Evolutionary conservation across 2,888 invertebrate species (phyloP), one percentile per base, ranked within the genome.

Genomic region (Drosophila antonietae): DNA sequence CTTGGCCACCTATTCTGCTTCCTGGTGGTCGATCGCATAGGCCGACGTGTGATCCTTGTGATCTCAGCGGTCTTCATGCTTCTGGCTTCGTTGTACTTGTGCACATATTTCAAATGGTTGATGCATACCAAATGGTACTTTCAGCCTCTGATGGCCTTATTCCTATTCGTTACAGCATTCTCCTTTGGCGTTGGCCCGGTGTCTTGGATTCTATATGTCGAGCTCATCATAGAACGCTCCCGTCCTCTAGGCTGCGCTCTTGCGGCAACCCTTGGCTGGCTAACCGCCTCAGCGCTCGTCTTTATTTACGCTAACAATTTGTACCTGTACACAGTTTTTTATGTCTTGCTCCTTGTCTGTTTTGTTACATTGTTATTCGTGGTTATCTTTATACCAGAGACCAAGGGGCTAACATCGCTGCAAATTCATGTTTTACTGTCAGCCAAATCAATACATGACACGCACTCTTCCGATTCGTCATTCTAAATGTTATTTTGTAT

Each of bases 361-460:
- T 37, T 69, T 5, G 0, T 51, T 0, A n/a, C 4, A 0, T 12
- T 75, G n/a, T 35, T 81, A 5, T 65, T 63, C 33, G 8, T 41
- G 3, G 6, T 75, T 8, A 33, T 73, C 37, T 63, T 52, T 1
- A 7, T 80, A 5, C 81, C 80, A 2, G 80, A 80, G 53, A 78
- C 80, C 10, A 75, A 56, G 18, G 28, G 43, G 1, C 3, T 51
- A 18, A 44, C 63, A 2, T 15, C 56, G 0, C 0, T 2, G 0
- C 23, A 41, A 9, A 73, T 80, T 12, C 58, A 69, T 35, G 12
- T 9, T 0, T 9, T 4, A n/a, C 14, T 60, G 12, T 4, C 1
- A 7, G 1, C 2, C 15, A 4, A 2, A n/a, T 10, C 3, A 4
- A 3, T 37, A 4, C 4, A 20, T 15, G 39, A 41, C 0, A 1